Evolutionary conservation across 2,888 invertebrate genomes (phyloP), one percentile per base, ranked within the genome.

Genomic region (Apomyelois bistriatella): DNA sequence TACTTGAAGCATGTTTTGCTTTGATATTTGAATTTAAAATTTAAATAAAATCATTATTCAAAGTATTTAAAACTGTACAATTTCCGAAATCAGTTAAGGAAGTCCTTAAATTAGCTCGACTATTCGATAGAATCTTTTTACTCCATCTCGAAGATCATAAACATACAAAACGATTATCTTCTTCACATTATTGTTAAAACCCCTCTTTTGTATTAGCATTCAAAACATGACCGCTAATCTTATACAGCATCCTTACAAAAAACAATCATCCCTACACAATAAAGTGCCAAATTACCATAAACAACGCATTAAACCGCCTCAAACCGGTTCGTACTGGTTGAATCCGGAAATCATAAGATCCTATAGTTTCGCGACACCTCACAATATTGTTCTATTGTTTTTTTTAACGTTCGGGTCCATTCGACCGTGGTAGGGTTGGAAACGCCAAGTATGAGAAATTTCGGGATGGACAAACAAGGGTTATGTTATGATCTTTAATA

Each of bases 261-360:
- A 77, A 73, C 63, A 65, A 69, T 71, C 69, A 73, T 64, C 58
- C 67, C 66, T 64, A 64, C 70, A 79, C 81, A 84, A 85, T 80
- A 87, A 77, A 81, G 71, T 63, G 67, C 81, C 72, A 88, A 87
- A 90, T 90, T 90, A 89, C 88, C 89, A 89, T 90, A 88, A 89
- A 89, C 89, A 90, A 82, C 72, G 74, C 83, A 86, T 87, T 85
- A 87, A 79, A 63, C 65, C 65, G 62, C 70, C 30, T 13, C 38
- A 59, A 72, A 82, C 87, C 76, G 74, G 87, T 86, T 85, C 55
- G 55, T 72, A 82, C 87, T 76, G 74, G 87, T 86, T 85, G 55
- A 55, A 61, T 72, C 79, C 81, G 86, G 87, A 87, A 82, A 82
- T 77, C 70, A 75, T 70, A 68, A 62, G 72, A 77, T 78, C 75